Evolutionary conservation across 1,140 invertebrate species (phyloP).

Genomic region (Chironomus striatipennis): DNA sequence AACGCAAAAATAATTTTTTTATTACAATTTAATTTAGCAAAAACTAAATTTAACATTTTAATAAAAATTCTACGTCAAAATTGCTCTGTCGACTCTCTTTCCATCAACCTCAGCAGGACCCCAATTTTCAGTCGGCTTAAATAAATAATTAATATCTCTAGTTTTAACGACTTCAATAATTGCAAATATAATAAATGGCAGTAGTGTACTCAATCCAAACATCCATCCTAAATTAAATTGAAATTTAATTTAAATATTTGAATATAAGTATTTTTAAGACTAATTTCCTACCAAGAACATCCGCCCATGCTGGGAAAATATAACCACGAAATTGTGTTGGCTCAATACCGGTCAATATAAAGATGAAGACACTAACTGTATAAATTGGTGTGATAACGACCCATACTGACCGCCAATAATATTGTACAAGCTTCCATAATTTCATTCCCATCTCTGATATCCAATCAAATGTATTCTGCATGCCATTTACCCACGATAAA

Average conservation of each 20-base stretch:
- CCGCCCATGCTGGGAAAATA: background rate
- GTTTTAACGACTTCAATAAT: background rate
- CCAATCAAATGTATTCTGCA: background rate
- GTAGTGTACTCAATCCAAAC: background rate
- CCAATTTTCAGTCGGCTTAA: background rate
- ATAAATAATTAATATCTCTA: background rate
- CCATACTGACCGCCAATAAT: background rate
- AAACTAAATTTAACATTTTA: no score
- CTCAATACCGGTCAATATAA: background rate
- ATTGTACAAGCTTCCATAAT: background rate
- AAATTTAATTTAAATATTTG: no score
- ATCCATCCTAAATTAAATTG: no score
- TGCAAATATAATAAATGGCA: background rate
- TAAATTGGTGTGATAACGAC: background rate
- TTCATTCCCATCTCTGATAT: slow-evolving; percentile 10
- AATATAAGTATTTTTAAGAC: no score
- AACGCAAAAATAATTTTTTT: no score
- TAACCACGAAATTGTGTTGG: background rate
- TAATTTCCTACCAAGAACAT: background rate
- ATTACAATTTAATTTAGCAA: no score
- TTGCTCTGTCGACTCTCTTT: background rate
- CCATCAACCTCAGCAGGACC: background rate
- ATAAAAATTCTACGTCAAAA: background rate
- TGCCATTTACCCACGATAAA: background rate
- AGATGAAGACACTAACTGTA: background rate